phyloP scores from a whole-genome alignment of 2,888 invertebrate species.

The Coronaproctus castanopsis region DNA sequence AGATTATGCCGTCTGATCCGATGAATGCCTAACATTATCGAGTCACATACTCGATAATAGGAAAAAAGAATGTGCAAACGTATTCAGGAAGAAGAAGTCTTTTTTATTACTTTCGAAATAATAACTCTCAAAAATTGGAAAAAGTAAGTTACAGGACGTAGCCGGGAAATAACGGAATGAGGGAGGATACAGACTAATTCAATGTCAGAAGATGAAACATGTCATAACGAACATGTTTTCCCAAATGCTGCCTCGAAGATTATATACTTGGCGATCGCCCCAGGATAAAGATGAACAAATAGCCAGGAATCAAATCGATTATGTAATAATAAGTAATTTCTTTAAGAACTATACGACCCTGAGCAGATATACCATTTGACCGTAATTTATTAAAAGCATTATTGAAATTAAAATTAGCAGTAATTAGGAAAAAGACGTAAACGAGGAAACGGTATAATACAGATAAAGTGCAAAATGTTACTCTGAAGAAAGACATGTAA shows the following conservation, averaged over 20 bases:
- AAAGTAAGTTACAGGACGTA: not conserved
- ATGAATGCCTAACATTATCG: not conserved
- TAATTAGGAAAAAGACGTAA: not conserved
- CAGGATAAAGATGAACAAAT: not conserved
- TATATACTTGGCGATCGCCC: not conserved
- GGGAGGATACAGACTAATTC: not conserved
- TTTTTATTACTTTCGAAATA: too few species aligned
- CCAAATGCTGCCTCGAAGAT: not conserved
- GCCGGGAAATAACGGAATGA: not conserved
- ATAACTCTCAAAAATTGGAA: too few species aligned
- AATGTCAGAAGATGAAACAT: not conserved
- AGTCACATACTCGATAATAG: not conserved
- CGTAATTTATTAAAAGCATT: not conserved
- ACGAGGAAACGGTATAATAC: not conserved
- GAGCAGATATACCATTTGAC: not conserved
- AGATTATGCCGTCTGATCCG: not conserved
- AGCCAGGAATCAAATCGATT: constrained; percentile 1
- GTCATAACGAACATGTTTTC: not conserved
- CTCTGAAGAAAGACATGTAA: not conserved
- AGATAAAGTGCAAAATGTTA: not conserved
- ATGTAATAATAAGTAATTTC: too few species aligned
- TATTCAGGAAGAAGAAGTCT: too few species aligned
- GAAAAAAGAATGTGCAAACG: too few species aligned
- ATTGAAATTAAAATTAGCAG: not conserved
- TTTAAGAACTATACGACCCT: too few species aligned